Percentiles rank a stretch among this genome's conserved stretches.
phyloP scores from a whole-genome alignment of 2,888 invertebrate species.

The Macaria liturata region DNA sequence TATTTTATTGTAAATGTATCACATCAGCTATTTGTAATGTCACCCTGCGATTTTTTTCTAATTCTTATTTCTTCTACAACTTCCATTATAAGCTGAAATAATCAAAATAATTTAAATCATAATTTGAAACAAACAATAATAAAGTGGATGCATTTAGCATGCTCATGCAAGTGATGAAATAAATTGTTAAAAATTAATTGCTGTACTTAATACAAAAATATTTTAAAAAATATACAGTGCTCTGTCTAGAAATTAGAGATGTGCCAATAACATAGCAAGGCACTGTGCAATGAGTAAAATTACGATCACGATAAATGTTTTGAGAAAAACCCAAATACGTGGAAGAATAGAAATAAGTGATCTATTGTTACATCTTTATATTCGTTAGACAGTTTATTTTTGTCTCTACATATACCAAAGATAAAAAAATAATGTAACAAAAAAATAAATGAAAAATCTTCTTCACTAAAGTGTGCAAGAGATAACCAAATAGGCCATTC shows the following conservation, averaged over 20 bases:
- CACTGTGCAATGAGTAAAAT: too few relatives aligned
- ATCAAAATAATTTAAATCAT: conserved; percentile 48
- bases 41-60: conserved; percentile 77
- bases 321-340: too few relatives aligned
- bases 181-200: conserved; percentile 8
- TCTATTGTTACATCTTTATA: too few relatives aligned
- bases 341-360: too few relatives aligned
- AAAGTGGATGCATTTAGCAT: conserved; percentile 34
- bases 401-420: neutral
- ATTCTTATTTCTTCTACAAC: conserved; percentile 81
- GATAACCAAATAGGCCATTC: neutral
- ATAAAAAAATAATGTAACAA: neutral
- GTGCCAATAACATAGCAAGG: too few relatives aligned
- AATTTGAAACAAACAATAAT: conserved; percentile 38
- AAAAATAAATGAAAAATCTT: neutral
- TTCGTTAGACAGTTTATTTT: too few relatives aligned
- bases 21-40: conserved; percentile 63
- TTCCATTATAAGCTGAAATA: conserved; percentile 81
- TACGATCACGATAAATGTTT: too few relatives aligned
- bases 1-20: conserved; percentile 4
- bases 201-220: too few relatives aligned
- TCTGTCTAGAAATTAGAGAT: too few relatives aligned
- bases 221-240: too few relatives aligned
- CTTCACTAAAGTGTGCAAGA: too few relatives aligned
- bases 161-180: conserved; percentile 43